A percentile compares a stretch with the other conserved stretches of the same genome.
These are phyloP conservation scores for Noctuana brunneofusca DNA, from an alignment of 2,888 invertebrate genomes.

Conservation along the genomic window DNA sequence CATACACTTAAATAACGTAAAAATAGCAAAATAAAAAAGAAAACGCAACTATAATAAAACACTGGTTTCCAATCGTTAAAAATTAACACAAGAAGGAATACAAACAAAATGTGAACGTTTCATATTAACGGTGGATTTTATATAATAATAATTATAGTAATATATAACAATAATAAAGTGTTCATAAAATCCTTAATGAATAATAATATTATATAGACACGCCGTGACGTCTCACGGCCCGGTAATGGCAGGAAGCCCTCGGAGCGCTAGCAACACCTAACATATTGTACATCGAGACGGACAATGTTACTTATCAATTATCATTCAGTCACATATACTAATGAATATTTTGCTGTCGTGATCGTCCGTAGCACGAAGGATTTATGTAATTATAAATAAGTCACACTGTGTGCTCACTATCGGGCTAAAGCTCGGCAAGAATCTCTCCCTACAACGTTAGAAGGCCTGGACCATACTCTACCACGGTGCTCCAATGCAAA, in stretches of 20 bases:
- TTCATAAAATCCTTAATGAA: conserved; percentile 32
- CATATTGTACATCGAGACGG: conserved; percentile 24
- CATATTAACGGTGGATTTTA: conserved; percentile 32
- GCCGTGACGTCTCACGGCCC: conserved; percentile 5
- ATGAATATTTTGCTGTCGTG: neutral
- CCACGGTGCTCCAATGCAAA: too few relatives aligned
- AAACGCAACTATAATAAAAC: conserved; percentile 1
- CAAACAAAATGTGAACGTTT: conserved; percentile 35
- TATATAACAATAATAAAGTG: conserved; percentile 32
- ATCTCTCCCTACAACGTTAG: too few relatives aligned
- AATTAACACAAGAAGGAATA: conserved; percentile 17
- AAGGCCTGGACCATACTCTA: too few relatives aligned
- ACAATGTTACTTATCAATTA: conserved; percentile 5
- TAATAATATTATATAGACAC: conserved; percentile 17
- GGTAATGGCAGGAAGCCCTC: conserved; percentile 17
- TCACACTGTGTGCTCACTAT: too few relatives aligned
- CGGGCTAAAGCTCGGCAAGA: too few relatives aligned
- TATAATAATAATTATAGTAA: conserved; percentile 26
- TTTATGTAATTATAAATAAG: too few relatives aligned
- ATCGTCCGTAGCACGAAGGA: neutral
- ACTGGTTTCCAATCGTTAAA: conserved; percentile 9
- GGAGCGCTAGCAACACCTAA: conserved; percentile 23
- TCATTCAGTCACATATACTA: conserved; percentile 1
- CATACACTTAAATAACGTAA: conserved; percentile 15
- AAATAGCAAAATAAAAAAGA: conserved; percentile 7